Evolutionary conservation across 2,113 vertebrate species (phyloP).

Genomic region (Terrapene triunguis): DNA sequence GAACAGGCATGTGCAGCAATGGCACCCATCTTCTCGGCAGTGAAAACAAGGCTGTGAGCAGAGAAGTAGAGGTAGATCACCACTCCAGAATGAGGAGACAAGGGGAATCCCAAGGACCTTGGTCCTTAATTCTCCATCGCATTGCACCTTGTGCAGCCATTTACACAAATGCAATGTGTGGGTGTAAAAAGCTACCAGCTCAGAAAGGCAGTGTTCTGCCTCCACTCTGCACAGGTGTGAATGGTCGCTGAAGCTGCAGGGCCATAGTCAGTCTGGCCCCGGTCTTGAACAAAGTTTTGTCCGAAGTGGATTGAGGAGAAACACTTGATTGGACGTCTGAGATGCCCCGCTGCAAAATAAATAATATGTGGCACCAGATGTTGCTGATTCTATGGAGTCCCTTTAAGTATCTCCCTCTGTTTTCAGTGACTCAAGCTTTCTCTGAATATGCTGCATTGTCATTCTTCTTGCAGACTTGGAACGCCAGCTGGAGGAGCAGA

Average conservation of each 20-base stretch:
- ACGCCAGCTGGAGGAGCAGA: constrained; percentile 94
- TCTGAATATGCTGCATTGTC: rapidly evolving
- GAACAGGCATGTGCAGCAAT: neutral
- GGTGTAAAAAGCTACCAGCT: neutral
- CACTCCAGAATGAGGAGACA: neutral
- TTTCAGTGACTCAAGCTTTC: rapidly evolving
- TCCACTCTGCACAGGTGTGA: neutral
- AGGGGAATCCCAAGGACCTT: neutral
- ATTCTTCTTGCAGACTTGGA: constrained; percentile 85
- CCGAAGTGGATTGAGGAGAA: neutral
- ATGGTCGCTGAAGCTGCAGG: neutral
- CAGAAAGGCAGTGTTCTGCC: neutral
- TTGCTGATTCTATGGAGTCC: neutral
- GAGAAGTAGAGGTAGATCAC: neutral
- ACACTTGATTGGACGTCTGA: rapidly evolving
- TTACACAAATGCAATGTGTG: neutral
- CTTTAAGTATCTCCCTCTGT: neutral
- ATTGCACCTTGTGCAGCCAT: rapidly evolving
- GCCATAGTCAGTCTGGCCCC: neutral
- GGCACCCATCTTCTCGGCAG: neutral
- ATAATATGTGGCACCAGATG: rapidly evolving
- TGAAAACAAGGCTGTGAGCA: neutral
- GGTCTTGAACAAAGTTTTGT: neutral
- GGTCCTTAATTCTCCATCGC: neutral
- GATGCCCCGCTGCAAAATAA: neutral